phyloP scores from a whole-genome alignment of 2,888 invertebrate genomes.

The Cantharis rufa region DNA sequence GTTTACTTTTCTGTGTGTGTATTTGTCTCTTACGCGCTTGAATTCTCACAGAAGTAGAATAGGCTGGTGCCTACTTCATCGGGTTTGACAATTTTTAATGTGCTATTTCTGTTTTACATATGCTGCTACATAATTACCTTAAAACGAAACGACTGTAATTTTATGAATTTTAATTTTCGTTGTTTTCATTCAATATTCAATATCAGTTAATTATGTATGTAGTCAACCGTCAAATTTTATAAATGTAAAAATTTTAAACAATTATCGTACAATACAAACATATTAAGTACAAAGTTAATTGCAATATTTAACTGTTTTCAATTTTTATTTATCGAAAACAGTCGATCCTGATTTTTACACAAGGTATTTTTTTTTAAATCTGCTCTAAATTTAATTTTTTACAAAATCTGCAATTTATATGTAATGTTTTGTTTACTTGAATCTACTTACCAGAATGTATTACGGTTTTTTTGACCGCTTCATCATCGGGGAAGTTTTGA shows the following conservation, averaged over 20 bases:
- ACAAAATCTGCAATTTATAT: too few species aligned
- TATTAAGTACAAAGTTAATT: not conserved
- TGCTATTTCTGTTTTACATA: not conserved
- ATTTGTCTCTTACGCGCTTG: constrained; percentile 12
- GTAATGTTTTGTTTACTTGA: too few species aligned
- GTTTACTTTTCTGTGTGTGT: constrained; percentile 9
- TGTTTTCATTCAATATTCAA: not conserved
- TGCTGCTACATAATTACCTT: not conserved
- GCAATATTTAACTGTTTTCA: not conserved
- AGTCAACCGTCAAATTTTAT: not conserved
- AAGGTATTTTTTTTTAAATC: too few species aligned
- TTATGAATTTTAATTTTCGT: not conserved
- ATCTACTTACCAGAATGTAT: too few species aligned
- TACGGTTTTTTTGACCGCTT: too few species aligned
- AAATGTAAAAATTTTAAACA: not conserved
- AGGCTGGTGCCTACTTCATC: not conserved
- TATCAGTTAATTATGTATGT: not conserved
- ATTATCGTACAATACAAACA: not conserved
- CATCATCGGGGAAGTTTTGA: too few species aligned
- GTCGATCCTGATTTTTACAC: too few species aligned
- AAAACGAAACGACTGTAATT: not conserved
- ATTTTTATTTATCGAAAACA: not conserved
- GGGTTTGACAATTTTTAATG: not conserved
- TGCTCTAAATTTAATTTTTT: too few species aligned
- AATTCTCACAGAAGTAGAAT: not conserved